phyloP scores from a whole-genome alignment of 2,113 vertebrate genomes.

The Nycticorax nycticorax region DNA sequence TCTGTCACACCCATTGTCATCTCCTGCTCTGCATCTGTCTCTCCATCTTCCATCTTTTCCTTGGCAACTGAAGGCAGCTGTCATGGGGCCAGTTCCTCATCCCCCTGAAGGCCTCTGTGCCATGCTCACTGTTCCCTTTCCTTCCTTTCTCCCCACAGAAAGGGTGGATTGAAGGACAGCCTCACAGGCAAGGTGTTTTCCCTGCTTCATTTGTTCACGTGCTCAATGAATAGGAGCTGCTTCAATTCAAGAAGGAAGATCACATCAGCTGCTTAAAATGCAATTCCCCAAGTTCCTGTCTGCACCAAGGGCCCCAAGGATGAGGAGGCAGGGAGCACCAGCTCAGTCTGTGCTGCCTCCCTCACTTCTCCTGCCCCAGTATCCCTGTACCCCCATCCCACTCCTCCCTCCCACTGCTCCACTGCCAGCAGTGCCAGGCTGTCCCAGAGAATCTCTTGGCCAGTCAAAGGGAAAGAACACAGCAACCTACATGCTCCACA shows the following conservation, averaged over 20 bases:
- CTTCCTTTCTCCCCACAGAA: constrained; percentile 50
- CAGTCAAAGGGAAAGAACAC: not conserved
- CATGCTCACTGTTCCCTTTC: not conserved
- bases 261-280: not conserved
- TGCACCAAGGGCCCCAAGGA: not conserved
- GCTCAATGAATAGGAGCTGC: constrained; percentile 46
- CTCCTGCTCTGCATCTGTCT: not conserved
- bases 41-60: not conserved
- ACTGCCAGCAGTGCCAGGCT: not conserved
- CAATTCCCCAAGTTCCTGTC: not conserved
- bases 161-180: constrained; percentile 75
- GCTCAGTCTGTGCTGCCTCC: not conserved
- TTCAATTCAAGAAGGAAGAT: not conserved
- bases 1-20: not conserved
- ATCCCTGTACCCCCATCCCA: not conserved
- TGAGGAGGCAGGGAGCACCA: not conserved
- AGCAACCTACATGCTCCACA: not conserved
- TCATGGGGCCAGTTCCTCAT: not conserved
- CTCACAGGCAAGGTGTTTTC: constrained; percentile 74
- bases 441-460: not conserved
- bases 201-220: constrained; percentile 71
- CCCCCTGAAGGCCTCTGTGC: not conserved
- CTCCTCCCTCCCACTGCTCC: not conserved
- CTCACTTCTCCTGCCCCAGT: not conserved
- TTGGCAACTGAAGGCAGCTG: not conserved